phyloP scores from a whole-genome alignment of 2,797 vertebrate species.

The Eulemur albifrons region DNA sequence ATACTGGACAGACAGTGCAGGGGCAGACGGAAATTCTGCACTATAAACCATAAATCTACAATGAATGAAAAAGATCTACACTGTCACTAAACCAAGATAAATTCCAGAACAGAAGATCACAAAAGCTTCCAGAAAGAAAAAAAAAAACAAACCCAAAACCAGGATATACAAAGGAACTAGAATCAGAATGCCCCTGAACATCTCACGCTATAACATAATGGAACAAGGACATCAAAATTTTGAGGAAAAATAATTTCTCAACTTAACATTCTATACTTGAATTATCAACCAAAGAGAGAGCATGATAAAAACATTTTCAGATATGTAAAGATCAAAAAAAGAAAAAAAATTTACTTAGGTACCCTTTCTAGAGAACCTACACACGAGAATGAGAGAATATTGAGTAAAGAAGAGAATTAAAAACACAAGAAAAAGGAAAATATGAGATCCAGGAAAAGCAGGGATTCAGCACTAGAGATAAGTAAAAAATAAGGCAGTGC shows the following conservation, averaged over 20 bases:
- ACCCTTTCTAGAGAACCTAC: background rate
- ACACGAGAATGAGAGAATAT: background rate
- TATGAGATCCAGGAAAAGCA: background rate
- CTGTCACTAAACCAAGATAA: background rate
- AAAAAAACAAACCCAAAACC: background rate
- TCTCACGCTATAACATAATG: background rate
- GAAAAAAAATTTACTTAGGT: background rate
- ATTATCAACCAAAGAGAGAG: background rate
- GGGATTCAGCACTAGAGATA: background rate
- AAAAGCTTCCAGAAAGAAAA: background rate
- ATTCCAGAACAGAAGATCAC: background rate
- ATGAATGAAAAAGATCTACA: background rate
- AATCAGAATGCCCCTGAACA: background rate
- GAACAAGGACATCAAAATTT: background rate
- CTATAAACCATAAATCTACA: background rate
- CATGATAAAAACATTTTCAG: background rate
- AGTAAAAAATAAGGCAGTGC: background rate
- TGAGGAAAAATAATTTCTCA: background rate
- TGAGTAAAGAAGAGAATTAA: background rate
- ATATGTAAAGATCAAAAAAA: background rate
- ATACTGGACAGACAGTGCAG: background rate
- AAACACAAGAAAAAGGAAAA: background rate
- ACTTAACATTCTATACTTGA: background rate
- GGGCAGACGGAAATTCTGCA: background rate
- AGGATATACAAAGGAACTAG: background rate